Percentiles rank a stretch among this genome's conserved stretches.
Conservation (phyloP, 1,140 invertebrate species). For the Zaprionus camerounensis region DNA sequence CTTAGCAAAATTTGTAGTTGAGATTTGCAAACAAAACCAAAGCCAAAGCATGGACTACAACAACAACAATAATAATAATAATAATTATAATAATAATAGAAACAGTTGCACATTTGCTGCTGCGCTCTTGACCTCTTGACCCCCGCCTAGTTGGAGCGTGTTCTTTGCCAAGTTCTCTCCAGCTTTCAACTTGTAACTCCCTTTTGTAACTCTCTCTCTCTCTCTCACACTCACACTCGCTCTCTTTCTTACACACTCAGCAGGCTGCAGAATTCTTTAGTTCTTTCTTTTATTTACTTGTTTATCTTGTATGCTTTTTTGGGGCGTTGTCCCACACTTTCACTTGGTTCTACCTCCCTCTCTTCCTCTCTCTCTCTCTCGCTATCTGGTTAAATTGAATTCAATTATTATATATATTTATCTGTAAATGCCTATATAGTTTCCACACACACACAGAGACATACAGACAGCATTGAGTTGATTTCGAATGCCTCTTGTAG, state of each 20-base stretch:
- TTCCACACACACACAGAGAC: not conserved
- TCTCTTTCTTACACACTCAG: no score
- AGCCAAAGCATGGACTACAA: constrained; percentile 22
- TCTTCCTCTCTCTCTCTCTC: constrained; percentile 3
- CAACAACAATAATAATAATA: not conserved
- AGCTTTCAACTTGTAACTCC: no score
- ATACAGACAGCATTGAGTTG: not conserved
- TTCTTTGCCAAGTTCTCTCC: no score
- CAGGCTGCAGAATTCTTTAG: not conserved
- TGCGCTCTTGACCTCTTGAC: not conserved
- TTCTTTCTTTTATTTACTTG: not conserved
- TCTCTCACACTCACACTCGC: no score
- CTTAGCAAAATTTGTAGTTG: constrained; percentile 12
- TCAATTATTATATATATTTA: constrained; percentile 1
- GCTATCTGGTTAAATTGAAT: constrained; percentile 11
- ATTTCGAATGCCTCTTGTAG: constrained; percentile 23
- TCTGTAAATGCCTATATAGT: not conserved
- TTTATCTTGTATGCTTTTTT: constrained; percentile 13
- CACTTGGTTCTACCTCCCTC: not conserved
- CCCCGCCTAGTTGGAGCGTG: not conserved
- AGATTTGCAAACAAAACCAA: constrained; percentile 10
- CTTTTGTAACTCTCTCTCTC: no score
- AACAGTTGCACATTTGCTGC: not conserved
- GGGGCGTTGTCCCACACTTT: constrained; percentile 4
- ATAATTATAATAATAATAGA: no score